phyloP scores from a whole-genome alignment of 2,797 vertebrate genomes.

The Tragelaphus eurycerus region DNA sequence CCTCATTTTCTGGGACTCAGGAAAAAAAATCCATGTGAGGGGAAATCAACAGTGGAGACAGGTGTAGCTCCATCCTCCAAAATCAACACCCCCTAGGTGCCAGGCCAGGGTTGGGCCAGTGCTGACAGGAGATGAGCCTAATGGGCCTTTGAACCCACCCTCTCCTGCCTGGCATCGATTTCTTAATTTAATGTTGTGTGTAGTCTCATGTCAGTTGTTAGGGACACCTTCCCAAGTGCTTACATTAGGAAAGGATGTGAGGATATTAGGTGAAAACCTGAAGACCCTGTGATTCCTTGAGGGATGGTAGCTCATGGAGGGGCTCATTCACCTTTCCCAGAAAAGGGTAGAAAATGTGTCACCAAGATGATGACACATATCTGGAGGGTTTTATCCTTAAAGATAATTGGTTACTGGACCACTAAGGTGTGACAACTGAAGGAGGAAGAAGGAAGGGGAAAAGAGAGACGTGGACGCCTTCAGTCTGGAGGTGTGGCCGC shows the following conservation, averaged over 20 bases:
- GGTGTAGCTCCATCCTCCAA: conserved; percentile 60
- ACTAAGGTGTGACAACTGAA: neutral
- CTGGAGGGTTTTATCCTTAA: neutral
- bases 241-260: neutral
- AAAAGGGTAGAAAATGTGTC: neutral
- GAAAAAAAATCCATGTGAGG: conserved; percentile 64
- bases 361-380: neutral
- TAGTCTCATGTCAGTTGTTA: neutral
- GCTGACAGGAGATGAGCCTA: conserved; percentile 34
- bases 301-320: neutral
- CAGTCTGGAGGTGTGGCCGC: neutral
- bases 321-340: neutral
- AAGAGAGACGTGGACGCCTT: neutral
- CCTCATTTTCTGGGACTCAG: conserved; percentile 71
- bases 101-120: conserved; percentile 7
- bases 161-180: conserved; percentile 43
- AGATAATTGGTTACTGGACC: neutral
- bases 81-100: conserved; percentile 50
- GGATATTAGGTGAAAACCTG: neutral
- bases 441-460: conserved; percentile 44
- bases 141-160: conserved; percentile 28
- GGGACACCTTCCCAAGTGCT: neutral
- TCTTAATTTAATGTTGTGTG: neutral
- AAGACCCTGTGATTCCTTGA: neutral
- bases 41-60: conserved; percentile 65